phyloP scores from a whole-genome alignment of 2,797 vertebrate genomes.

The Oreochromis mossambicus region DNA sequence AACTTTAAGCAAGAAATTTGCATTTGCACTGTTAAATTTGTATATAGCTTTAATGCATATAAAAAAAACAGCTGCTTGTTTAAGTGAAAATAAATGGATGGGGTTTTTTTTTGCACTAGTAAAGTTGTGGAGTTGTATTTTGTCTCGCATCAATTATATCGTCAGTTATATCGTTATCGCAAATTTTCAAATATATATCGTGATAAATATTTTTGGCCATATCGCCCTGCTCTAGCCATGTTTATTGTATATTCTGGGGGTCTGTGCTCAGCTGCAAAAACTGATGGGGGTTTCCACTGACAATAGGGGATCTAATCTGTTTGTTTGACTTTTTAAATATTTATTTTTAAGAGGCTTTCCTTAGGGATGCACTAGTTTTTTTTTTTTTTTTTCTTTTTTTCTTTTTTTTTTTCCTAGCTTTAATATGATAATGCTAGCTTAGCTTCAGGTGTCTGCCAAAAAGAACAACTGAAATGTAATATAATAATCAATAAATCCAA shows the following conservation, averaged over 20 bases:
- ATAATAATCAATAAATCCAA: accelerated
- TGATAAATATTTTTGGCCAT: too few species aligned
- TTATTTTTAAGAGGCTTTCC: background rate
- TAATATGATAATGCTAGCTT: background rate
- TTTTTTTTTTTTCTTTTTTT: background rate
- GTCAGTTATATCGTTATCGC: too few species aligned
- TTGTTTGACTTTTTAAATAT: background rate
- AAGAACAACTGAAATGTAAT: background rate
- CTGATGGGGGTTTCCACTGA: background rate
- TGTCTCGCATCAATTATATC: too few species aligned
- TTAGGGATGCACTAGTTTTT: background rate
- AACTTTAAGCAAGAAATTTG: too few species aligned
- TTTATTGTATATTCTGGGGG: background rate
- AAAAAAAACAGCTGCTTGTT: too few species aligned
- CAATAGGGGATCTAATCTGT: background rate
- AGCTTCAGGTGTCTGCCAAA: background rate
- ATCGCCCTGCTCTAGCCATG: too few species aligned
- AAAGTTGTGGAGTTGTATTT: too few species aligned
- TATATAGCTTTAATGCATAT: too few species aligned
- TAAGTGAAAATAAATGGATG: too few species aligned
- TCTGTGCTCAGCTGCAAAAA: background rate
- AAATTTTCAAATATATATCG: too few species aligned
- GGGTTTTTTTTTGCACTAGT: too few species aligned
- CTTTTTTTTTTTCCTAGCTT: background rate
- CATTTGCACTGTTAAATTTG: too few species aligned